These are phyloP conservation scores for Trigoniulus corallinus DNA, from an alignment of 1,140 invertebrate species.

Conservation along the genomic window DNA sequence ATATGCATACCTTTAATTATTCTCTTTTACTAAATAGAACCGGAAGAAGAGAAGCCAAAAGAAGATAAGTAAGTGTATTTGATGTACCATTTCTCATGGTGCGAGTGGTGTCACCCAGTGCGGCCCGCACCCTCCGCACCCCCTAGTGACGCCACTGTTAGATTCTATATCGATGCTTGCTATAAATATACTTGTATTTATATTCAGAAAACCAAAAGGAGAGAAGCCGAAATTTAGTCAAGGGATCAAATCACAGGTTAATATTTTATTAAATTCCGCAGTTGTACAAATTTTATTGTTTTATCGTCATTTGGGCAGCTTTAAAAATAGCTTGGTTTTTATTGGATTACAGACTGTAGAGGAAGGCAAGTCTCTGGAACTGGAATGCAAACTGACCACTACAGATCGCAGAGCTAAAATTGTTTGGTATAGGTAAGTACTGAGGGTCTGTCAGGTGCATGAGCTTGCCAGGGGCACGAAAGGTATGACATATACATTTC, in stretches of 20 bases:
- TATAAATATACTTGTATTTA: too few relatives aligned
- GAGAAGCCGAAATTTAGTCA: slow-evolving; percentile 45
- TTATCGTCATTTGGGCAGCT: not conserved
- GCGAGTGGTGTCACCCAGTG: too few relatives aligned
- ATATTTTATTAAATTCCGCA: slow-evolving; percentile 17
- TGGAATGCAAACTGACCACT: slow-evolving; percentile 49
- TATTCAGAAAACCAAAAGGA: slow-evolving; percentile 36
- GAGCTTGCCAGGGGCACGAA: too few relatives aligned
- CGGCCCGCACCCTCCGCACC: too few relatives aligned
- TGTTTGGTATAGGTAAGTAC: slow-evolving; percentile 59
- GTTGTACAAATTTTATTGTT: slow-evolving; percentile 4
- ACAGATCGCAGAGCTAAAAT: slow-evolving; percentile 58
- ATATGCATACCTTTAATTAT: too few relatives aligned
- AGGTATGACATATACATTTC: not conserved
- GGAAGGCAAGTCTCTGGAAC: slow-evolving; percentile 60
- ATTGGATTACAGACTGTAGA: slow-evolving; percentile 37
- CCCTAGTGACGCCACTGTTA: too few relatives aligned
- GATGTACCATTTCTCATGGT: too few relatives aligned
- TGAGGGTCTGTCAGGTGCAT: not conserved
- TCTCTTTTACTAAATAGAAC: too few relatives aligned
- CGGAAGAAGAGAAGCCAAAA: too few relatives aligned
- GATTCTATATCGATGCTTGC: too few relatives aligned
- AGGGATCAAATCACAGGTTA: slow-evolving; percentile 51
- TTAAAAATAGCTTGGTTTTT: slow-evolving; percentile 17
- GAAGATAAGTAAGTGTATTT: too few relatives aligned